Evolutionary conservation across 2,888 invertebrate genomes (phyloP), one percentile per base, ranked within the genome.

Genomic region (Aphrophora alni): DNA sequence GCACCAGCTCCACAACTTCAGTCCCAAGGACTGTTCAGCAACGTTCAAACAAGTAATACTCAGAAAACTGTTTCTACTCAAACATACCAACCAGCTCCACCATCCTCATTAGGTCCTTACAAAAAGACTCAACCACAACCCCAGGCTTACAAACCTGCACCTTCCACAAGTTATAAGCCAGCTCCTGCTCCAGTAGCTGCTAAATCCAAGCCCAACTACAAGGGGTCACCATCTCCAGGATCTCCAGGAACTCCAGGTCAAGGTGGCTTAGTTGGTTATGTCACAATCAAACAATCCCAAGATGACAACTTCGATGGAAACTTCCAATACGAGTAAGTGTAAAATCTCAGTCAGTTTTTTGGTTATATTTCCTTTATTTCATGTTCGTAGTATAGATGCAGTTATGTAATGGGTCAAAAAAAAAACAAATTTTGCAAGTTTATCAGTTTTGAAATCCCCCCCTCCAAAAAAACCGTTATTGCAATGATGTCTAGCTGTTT

Each of bases 221-320:
- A 2, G 24, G 24, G 24, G 38, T 75, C 17, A 3, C 51, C 59
- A 26, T 12, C 77, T 69, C 8, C 69, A 33, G 27, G 21, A 27
- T 5, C 7, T 10, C 70, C 70, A 69, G 44, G 25, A 38, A 26
- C 27, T 26, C 70, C 25, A 17, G 25, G 38, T 12, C 2, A 70
- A 70, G 28, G 70, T 38, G 38, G 70, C 33, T 24, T 70, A 25
- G 5, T 38, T 38, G 24, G 77, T 70, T 8, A 93, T 93, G 17
- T 72, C n/a, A 84, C 83, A 82, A 86, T 92, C 27, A 89, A 90
- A 82, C 91, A 90, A 85, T 90, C 90, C 75, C 92, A 91, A 82
- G 89, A 89, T 51, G 91, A 91, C 87, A 91, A 91, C 85, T 92
- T 92, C 28, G 92, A 92, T 84, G 92, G 92, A 77, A 91, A 89